Conservation (phyloP, 2,888 invertebrate genomes). For the Nasonovia ribisnigri region DNA sequence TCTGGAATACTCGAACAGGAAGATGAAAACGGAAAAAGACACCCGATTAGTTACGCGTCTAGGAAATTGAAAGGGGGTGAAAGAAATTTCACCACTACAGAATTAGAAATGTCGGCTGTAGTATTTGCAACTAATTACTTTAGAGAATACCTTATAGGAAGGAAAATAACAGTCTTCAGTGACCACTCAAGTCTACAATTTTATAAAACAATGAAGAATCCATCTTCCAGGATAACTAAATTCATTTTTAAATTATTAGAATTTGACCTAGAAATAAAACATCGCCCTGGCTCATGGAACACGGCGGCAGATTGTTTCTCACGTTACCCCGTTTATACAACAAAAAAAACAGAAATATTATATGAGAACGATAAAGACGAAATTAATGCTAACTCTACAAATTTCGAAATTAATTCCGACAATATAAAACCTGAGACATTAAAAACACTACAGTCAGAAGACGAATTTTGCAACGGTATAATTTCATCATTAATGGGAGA, state of each 20-base stretch:
- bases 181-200: slow-evolving; percentile 31
- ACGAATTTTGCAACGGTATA: slow-evolving; percentile 36
- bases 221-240: slow-evolving; percentile 36
- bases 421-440: too few species aligned
- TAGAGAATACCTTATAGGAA: slow-evolving; percentile 26
- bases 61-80: slow-evolving; percentile 34
- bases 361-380: not conserved
- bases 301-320: slow-evolving; percentile 25
- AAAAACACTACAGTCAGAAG: not conserved
- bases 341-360: too few species aligned
- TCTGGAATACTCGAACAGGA: too few species aligned
- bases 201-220: slow-evolving; percentile 1
- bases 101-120: slow-evolving; percentile 36
- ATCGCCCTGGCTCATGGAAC: too few species aligned
- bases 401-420: too few species aligned
- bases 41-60: too few species aligned
- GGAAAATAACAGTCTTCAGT: slow-evolving; percentile 30
- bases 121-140: slow-evolving; percentile 21
- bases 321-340: slow-evolving; percentile 3
- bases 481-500: not conserved
- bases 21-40: too few species aligned
- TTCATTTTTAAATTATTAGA: slow-evolving; percentile 42
- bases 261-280: slow-evolving; percentile 31
- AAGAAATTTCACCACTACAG: slow-evolving; percentile 9
- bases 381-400: not conserved